Percentiles rank a stretch among this genome's conserved stretches.
These are phyloP conservation scores for Drosophila repleta DNA, from an alignment of 1,140 invertebrate species.

Conservation along the genomic window DNA sequence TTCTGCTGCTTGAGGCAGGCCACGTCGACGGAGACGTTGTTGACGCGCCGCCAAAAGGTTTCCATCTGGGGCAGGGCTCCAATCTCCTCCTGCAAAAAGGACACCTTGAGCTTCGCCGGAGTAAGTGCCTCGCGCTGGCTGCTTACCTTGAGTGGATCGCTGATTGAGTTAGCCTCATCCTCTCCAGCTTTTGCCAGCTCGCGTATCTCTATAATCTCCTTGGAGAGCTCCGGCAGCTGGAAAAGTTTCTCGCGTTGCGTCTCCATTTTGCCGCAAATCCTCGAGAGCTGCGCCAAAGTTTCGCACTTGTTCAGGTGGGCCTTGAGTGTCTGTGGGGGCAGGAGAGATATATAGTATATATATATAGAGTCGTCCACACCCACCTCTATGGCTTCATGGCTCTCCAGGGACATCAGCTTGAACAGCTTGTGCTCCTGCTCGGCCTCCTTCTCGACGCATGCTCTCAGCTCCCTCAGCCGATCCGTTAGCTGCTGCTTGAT, in stretches of 20 bases:
- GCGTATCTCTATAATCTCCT: slow-evolving; percentile 61
- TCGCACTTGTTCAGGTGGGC: slow-evolving; percentile 84
- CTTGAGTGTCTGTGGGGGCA: slow-evolving; percentile 44
- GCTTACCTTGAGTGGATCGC: slow-evolving; percentile 53
- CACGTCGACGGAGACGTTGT: slow-evolving; percentile 75
- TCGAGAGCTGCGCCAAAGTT: slow-evolving; percentile 85
- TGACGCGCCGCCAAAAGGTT: slow-evolving; percentile 79
- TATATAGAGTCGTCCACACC: background rate
- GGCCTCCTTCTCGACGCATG: slow-evolving; percentile 61
- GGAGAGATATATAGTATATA: background rate
- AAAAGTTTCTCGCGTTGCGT: slow-evolving; percentile 86
- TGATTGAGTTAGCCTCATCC: background rate
- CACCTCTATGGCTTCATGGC: slow-evolving; percentile 66
- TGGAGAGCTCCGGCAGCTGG: slow-evolving; percentile 83
- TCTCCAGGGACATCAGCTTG: slow-evolving; percentile 69
- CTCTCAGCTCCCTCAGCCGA: slow-evolving; percentile 56
- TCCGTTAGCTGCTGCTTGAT: slow-evolving; percentile 66
- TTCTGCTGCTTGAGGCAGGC: slow-evolving; percentile 75
- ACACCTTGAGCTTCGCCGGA: background rate
- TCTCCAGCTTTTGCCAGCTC: slow-evolving; percentile 28
- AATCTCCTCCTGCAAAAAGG: slow-evolving; percentile 44
- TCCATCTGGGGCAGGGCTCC: slow-evolving; percentile 69
- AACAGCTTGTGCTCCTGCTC: slow-evolving; percentile 54
- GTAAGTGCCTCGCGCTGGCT: too few species aligned
- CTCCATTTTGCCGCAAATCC: slow-evolving; percentile 86